Conservation (phyloP, 2,113 vertebrate species). For the Oncorhynchus keta region DNA sequence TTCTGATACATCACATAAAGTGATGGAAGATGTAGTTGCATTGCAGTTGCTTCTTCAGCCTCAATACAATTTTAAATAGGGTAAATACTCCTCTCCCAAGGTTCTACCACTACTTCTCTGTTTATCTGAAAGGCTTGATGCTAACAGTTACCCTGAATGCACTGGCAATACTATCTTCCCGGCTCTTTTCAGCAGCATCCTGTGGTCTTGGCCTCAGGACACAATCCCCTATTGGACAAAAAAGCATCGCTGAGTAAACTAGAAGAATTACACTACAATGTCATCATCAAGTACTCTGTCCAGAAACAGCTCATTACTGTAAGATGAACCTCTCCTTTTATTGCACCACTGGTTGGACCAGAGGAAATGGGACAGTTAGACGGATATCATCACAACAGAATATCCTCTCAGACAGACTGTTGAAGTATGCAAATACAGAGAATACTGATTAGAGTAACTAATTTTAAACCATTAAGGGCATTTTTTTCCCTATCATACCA, state of each 20-base stretch:
- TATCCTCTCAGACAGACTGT: neutral
- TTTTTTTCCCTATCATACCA: neutral
- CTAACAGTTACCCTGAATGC: neutral
- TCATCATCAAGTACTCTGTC: neutral
- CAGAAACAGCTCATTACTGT: slow-evolving; percentile 11
- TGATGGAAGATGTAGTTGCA: slow-evolving; percentile 1
- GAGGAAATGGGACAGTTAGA: slow-evolving; percentile 20
- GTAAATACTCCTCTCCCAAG: neutral
- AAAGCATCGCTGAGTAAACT: slow-evolving; percentile 9
- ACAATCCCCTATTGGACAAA: slow-evolving; percentile 1
- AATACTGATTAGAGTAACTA: neutral
- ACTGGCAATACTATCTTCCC: no score
- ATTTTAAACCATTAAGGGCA: neutral
- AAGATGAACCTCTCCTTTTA: slow-evolving; percentile 11
- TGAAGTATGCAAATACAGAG: neutral
- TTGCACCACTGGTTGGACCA: neutral
- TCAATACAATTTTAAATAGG: neutral
- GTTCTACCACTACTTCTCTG: neutral
- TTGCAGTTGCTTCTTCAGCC: neutral
- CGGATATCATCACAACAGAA: slow-evolving; percentile 8
- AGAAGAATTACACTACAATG: slow-evolving; percentile 21
- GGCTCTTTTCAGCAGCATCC: no score
- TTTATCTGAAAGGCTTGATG: neutral
- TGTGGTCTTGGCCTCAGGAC: neutral
- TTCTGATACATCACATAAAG: slow-evolving; percentile 6